Evolutionary conservation across 2,113 vertebrate genomes (phyloP).

Genomic region (Zonotrichia leucophrys): DNA sequence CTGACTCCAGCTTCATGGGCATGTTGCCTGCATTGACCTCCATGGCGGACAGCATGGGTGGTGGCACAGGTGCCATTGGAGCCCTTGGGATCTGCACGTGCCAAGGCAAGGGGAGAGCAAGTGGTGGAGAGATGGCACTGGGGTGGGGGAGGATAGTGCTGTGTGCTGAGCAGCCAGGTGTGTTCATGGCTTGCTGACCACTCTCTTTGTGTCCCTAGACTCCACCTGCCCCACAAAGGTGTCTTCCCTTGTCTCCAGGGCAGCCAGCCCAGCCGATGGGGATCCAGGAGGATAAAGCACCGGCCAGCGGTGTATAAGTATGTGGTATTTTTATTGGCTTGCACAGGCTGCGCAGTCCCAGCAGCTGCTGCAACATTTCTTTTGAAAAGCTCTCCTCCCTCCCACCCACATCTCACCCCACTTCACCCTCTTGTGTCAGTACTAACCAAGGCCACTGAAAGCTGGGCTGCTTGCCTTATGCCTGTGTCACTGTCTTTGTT

Average conservation of each 20-base stretch:
- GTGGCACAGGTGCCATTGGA: fast-evolving
- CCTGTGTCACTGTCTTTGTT: conserved; percentile 7
- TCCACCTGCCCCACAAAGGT: conserved; percentile 65
- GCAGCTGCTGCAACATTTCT: neutral
- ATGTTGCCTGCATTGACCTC: neutral
- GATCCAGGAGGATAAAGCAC: conserved; percentile 71
- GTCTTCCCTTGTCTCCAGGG: conserved; percentile 59
- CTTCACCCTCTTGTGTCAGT: neutral
- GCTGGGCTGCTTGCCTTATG: neutral
- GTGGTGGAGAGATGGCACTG: neutral
- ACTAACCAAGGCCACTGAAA: neutral
- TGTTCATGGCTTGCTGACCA: conserved; percentile 35
- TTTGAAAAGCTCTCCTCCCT: conserved; percentile 21
- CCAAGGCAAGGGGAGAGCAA: fast-evolving
- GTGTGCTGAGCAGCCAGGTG: neutral
- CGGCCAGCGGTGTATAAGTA: conserved; percentile 69
- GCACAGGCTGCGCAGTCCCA: conserved; percentile 32
- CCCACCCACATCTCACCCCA: neutral
- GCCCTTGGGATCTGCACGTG: neutral
- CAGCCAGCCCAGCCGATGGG: conserved; percentile 43
- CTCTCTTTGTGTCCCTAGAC: conserved; percentile 69
- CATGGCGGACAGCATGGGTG: neutral
- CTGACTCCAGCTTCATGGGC: neutral
- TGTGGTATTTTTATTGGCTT: conserved; percentile 59
- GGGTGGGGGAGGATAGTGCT: neutral